Percentiles rank a stretch among this genome's conserved stretches.
These are phyloP conservation scores for Marasmarcha lunaedactyla DNA, from an alignment of 2,888 invertebrate genomes.

Conservation along the genomic window DNA sequence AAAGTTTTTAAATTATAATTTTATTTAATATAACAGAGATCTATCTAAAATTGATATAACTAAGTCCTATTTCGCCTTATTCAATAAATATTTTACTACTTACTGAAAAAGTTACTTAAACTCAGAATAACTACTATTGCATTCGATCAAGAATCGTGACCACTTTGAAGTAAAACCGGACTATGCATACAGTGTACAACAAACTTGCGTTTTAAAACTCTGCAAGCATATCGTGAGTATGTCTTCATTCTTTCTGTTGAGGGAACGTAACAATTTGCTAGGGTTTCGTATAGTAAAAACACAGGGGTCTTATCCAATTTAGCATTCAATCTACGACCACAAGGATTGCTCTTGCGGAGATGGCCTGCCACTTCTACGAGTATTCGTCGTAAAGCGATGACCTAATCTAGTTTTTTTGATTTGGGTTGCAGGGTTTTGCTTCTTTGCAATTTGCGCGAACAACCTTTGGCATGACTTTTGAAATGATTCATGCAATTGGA, in stretches of 20 bases:
- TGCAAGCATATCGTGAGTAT: too few species aligned
- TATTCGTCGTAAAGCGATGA: conserved; percentile 64
- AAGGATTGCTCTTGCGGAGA: conserved; percentile 64
- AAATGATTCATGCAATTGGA: neutral
- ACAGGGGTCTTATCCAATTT: conserved; percentile 67
- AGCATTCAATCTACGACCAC: conserved; percentile 68
- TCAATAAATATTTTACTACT: too few species aligned
- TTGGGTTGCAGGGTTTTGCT: conserved; percentile 51
- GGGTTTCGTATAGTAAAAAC: conserved; percentile 59
- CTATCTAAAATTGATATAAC: too few species aligned
- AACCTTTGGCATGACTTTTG: conserved; percentile 27
- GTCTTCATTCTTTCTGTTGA: neutral
- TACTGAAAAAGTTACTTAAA: too few species aligned
- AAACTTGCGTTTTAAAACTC: too few species aligned
- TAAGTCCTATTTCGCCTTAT: too few species aligned
- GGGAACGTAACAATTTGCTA: conserved; percentile 36
- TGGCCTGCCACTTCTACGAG: conserved; percentile 66
- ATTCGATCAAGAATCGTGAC: conserved; percentile 59
- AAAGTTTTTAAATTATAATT: too few species aligned
- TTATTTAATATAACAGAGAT: too few species aligned
- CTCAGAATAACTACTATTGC: conserved; percentile 42
- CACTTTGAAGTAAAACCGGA: conserved; percentile 45
- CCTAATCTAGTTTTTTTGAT: conserved; percentile 68
- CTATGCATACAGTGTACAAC: neutral
- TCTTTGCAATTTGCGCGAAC: conserved; percentile 49